Base-by-base conservation (phyloP, 1,140 invertebrate species). In the Caenorhabditis briggsae region DNA sequence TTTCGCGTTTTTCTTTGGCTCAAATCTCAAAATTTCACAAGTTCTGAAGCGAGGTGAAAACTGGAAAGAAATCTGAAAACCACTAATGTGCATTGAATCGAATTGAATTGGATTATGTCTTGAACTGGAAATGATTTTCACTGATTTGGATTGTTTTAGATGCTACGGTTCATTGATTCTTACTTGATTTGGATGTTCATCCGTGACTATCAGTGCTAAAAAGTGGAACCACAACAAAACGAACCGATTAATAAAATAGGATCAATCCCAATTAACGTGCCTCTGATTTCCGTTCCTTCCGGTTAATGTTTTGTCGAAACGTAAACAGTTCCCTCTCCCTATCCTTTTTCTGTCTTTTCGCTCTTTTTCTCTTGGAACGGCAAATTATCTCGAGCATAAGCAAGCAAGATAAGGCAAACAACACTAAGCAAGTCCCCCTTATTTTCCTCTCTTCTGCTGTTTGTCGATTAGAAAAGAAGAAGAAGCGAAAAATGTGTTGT, bases 371-470 rank as follows among this genome's bases (percentile, higher is more conserved):
- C 59, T 25, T 61, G 23, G 59, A n/a, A n/a, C 48, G 16, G 50
- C 70, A 50, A 78, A 78, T 78, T 78, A 78, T 78, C 70, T 65
- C 61, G 58, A 41, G 64, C 33, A 70, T 46, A 70, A 70, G 64
- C 64, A 78, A 61, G 59, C 59, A 61, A 61, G 59, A 61, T 61
- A 61, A 78, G 46, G 70, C 70, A 78, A 78, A 78, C 70, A 78
- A 78, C 70, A 78, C 46, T 78, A 78, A 78, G 70, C 43, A 50
- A 78, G 70, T 50, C 70, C 70, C 70, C 70, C 16, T 11, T n/a
- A 11, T 7, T 50, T 5, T 50, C 65, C 61, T 65, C 61, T 33
- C 25, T 65, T 53, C 11, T 53, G 59, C 25, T 78, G 70, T 78
- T 78, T 78, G 70, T 78, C 70, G 70, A 78, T 78, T 78, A 78